Base-by-base conservation (phyloP, 2,797 vertebrate species). In the Crenichthys baileyi region DNA sequence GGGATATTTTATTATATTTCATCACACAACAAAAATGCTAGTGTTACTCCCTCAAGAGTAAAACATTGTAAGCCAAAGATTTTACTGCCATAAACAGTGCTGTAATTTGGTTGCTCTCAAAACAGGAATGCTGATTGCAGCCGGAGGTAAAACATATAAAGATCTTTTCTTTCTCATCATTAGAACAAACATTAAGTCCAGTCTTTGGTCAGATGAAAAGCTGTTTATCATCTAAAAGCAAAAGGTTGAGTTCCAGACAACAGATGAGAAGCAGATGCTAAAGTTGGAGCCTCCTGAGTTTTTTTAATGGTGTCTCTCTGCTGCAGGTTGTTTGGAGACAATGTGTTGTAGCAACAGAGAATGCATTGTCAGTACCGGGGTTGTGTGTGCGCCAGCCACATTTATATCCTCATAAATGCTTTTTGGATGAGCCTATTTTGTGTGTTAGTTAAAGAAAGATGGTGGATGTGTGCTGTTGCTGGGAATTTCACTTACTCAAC, bases 211-310 rank as follows among this genome's bases (percentile, higher is more conserved):
- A 51, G 79, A 83, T 85, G 51, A 89, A 80, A 79, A 65, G 24
- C 79, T 89, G 87, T 91, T 90, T 88, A 81, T 92, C 83, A 68
- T 88, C 29, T 67, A 82, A 22, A 50, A 76, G 0, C 67, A 82
- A 60, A 83, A 81, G 78, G 70, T 81, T 86, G 78, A 74, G 70
- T 86, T 91, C 31, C 24, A 65, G 80, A 89, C 73, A 82, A 79
- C 61, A 81, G 85, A 93, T 92, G 84, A 61, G 80, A 90, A 94
- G 84, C 93, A 93, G 90, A 92, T 92, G 93, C 82, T 75, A 82
- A 83, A 81, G 82, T 70, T 70, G 81, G 89, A 81, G 78, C 61
- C 83, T 75, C 61, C 46, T 86, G 53, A 26, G 48, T 68, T 15
- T 46, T 36, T 85, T 88, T 87, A 91, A 89, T 83, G 74, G 79